phyloP scores from a whole-genome alignment of 1,140 invertebrate genomes.

The Sipha flava region DNA sequence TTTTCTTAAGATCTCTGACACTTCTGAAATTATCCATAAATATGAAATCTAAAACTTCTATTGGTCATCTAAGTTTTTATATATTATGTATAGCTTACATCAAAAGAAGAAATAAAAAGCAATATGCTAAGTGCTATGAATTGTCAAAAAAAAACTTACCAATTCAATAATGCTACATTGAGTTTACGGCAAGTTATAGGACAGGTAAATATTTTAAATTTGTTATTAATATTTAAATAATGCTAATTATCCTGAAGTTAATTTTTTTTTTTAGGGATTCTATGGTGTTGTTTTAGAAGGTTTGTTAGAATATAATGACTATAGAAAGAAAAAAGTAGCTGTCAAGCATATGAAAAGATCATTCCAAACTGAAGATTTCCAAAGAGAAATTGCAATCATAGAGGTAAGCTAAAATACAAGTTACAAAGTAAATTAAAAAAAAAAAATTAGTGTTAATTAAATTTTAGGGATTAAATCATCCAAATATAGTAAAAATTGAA shows the following conservation, averaged over 20 bases:
- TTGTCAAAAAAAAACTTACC: slow-evolving; percentile 10
- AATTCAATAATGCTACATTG: slow-evolving; percentile 17
- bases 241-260: neutral
- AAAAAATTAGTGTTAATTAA: slow-evolving; percentile 35
- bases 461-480: slow-evolving; percentile 62
- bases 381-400: slow-evolving; percentile 69
- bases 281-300: slow-evolving; percentile 65
- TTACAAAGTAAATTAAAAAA: neutral
- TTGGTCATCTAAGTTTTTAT: no score
- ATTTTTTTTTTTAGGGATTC: slow-evolving; percentile 49
- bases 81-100: slow-evolving; percentile 9
- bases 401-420: slow-evolving; percentile 46
- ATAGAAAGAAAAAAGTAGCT: slow-evolving; percentile 40
- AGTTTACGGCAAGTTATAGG: slow-evolving; percentile 23
- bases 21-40: no score
- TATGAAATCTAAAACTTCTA: no score
- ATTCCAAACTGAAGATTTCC: slow-evolving; percentile 50
- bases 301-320: slow-evolving; percentile 48
- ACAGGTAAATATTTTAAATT: neutral
- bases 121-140: slow-evolving; percentile 21
- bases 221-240: neutral
- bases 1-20: no score
- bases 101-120: slow-evolving; percentile 7
- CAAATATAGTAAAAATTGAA: slow-evolving; percentile 78
- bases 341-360: slow-evolving; percentile 38